These are phyloP conservation scores for Camptogramma bilineatum DNA, from an alignment of 2,888 invertebrate species.

Conservation along the genomic window DNA sequence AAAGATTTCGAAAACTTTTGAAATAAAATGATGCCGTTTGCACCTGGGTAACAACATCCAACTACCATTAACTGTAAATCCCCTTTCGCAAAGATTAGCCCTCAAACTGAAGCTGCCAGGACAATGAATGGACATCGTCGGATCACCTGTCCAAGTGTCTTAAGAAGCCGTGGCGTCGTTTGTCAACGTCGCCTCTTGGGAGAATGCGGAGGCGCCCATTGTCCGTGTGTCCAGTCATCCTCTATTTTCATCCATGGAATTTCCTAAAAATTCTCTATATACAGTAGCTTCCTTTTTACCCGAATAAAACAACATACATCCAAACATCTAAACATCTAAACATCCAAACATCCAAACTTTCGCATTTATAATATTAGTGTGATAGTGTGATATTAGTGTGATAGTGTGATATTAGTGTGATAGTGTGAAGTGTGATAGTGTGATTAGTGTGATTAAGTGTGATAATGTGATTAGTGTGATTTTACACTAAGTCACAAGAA, in stretches of 20 bases:
- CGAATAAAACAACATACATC: too few species aligned
- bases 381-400: too few species aligned
- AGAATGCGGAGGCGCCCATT: constrained; percentile 66
- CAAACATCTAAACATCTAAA: too few species aligned
- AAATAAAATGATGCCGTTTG: constrained; percentile 1
- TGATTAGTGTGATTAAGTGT: too few species aligned
- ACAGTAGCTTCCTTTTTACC: too few species aligned
- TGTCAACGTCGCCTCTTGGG: constrained; percentile 67
- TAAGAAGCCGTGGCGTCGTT: constrained; percentile 64
- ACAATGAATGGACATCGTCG: constrained; percentile 70
- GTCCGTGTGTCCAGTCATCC: constrained; percentile 60
- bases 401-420: too few species aligned
- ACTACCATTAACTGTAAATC: constrained; percentile 42
- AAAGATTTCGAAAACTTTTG: neutral
- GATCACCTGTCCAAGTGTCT: constrained; percentile 78
- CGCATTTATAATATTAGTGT: too few species aligned
- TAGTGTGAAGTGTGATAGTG: too few species aligned
- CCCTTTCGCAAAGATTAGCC: constrained; percentile 51
- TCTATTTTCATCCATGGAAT: constrained; percentile 62
- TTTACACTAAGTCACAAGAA: too few species aligned
- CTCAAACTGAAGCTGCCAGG: constrained; percentile 55
- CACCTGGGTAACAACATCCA: constrained; percentile 25
- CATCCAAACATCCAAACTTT: too few species aligned
- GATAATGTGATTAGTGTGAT: too few species aligned
- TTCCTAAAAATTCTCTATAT: constrained; percentile 41